These are phyloP conservation scores for Bombyx huttoni DNA, from an alignment of 2,888 invertebrate genomes.

Conservation along the genomic window DNA sequence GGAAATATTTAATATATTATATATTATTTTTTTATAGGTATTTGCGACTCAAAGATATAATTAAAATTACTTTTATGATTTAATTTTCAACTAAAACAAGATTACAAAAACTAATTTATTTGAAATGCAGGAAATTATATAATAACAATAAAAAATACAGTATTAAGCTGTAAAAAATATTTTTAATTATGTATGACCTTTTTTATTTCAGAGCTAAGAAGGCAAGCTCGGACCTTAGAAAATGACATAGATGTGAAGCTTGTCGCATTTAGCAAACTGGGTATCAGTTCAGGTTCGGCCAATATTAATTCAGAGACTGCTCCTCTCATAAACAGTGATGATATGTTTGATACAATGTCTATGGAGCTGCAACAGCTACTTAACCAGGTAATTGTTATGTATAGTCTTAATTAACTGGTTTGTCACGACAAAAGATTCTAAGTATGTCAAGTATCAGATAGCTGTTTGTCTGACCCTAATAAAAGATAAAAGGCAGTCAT, in stretches of 20 bases:
- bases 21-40: too few relatives aligned
- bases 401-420: not conserved
- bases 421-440: not conserved
- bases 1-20: too few relatives aligned
- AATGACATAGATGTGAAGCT: constrained; percentile 97
- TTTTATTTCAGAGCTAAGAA: constrained; percentile 80
- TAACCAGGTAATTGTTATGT: constrained; percentile 74
- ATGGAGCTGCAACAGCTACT: constrained; percentile 92
- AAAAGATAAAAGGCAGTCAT: too few relatives aligned
- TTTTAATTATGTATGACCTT: not conserved
- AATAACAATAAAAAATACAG: too few relatives aligned
- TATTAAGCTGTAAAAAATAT: not conserved
- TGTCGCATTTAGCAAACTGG: constrained; percentile 95
- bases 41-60: too few relatives aligned
- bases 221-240: constrained; percentile 93
- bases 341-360: constrained; percentile 93
- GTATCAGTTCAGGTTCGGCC: constrained; percentile 75
- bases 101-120: too few relatives aligned
- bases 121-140: too few relatives aligned
- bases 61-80: too few relatives aligned
- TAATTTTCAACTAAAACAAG: too few relatives aligned
- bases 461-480: too few relatives aligned
- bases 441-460: too few relatives aligned
- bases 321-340: constrained; percentile 89
- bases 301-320: constrained; percentile 79